Evolutionary conservation across 2,113 vertebrate genomes (phyloP).

Genomic region (Scopus umbretta): DNA sequence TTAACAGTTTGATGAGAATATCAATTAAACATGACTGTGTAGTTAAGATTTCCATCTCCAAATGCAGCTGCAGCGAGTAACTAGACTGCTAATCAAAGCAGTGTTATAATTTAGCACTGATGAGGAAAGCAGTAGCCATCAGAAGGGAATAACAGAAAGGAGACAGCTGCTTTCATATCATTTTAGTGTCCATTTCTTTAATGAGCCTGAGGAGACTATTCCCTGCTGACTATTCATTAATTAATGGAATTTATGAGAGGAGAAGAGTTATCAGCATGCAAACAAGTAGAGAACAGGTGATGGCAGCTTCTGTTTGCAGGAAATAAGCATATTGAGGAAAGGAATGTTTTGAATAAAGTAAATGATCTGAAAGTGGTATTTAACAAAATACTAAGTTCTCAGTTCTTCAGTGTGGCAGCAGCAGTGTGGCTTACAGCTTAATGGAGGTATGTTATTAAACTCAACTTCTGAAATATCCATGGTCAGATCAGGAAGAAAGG

Average conservation of each 20-base stretch:
- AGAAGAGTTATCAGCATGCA: slow-evolving; percentile 19
- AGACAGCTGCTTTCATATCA: slow-evolving; percentile 41
- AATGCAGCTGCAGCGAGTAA: slow-evolving; percentile 46
- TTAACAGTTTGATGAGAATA: slow-evolving; percentile 42
- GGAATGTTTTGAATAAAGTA: background rate
- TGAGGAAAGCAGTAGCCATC: background rate
- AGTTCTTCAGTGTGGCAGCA: background rate
- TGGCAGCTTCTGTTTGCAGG: background rate
- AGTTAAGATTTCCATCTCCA: slow-evolving; percentile 44
- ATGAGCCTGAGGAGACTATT: slow-evolving; percentile 37
- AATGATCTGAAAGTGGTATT: background rate
- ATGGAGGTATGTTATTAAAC: background rate
- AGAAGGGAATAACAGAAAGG: slow-evolving; percentile 13
- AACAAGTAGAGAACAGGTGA: slow-evolving; percentile 37
- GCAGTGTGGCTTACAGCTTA: background rate
- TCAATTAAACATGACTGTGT: slow-evolving; percentile 37
- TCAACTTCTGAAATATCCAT: background rate
- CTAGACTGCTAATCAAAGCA: slow-evolving; percentile 34
- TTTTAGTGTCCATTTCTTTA: slow-evolving; percentile 53
- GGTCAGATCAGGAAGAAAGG: background rate
- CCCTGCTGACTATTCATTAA: slow-evolving; percentile 55
- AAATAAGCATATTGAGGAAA: background rate
- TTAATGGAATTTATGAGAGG: slow-evolving; percentile 45
- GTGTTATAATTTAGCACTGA: slow-evolving; percentile 40
- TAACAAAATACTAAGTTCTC: background rate